A percentile compares a stretch with the other conserved stretches of the same genome.
These are phyloP conservation scores for Chrysolina haemoptera DNA, from an alignment of 2,888 invertebrate genomes.

Conservation along the genomic window DNA sequence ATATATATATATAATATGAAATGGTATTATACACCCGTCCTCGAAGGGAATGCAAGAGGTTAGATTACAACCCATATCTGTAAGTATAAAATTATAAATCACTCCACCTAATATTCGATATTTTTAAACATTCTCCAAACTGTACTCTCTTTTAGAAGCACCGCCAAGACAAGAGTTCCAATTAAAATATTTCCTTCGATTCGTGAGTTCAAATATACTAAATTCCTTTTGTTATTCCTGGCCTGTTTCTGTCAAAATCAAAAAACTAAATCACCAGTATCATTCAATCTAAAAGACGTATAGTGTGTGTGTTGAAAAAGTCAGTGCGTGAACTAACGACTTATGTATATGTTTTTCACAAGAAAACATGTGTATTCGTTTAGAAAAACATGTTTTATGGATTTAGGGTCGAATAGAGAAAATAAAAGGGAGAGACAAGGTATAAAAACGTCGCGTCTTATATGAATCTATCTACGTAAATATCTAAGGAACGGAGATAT, in stretches of 20 bases:
- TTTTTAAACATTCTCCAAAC: background rate
- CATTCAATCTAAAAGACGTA: slow-evolving; percentile 44
- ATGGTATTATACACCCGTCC: no score
- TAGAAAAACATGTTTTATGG: slow-evolving; percentile 53
- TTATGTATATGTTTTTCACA: slow-evolving; percentile 47
- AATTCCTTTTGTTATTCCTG: slow-evolving; percentile 30
- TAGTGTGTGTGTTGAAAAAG: slow-evolving; percentile 47
- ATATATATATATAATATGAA: no score
- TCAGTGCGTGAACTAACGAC: slow-evolving; percentile 52
- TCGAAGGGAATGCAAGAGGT: no score
- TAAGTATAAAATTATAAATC: background rate
- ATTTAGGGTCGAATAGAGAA: slow-evolving; percentile 37
- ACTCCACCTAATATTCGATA: background rate
- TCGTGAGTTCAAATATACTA: background rate
- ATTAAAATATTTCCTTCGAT: background rate
- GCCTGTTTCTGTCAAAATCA: slow-evolving; percentile 41
- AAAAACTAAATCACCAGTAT: slow-evolving; percentile 49
- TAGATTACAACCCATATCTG: no score
- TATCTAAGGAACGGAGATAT: slow-evolving; percentile 14
- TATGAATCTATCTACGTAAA: slow-evolving; percentile 25
- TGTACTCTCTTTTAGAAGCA: background rate
- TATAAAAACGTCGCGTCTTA: slow-evolving; percentile 31
- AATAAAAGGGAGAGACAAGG: slow-evolving; percentile 43
- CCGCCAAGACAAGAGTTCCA: background rate
- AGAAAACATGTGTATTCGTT: slow-evolving; percentile 52